Percentiles rank a stretch among this genome's conserved stretches.
Conservation (phyloP, 53 echinoderm and acorn worm species). For the Astropecten irregularis region DNA sequence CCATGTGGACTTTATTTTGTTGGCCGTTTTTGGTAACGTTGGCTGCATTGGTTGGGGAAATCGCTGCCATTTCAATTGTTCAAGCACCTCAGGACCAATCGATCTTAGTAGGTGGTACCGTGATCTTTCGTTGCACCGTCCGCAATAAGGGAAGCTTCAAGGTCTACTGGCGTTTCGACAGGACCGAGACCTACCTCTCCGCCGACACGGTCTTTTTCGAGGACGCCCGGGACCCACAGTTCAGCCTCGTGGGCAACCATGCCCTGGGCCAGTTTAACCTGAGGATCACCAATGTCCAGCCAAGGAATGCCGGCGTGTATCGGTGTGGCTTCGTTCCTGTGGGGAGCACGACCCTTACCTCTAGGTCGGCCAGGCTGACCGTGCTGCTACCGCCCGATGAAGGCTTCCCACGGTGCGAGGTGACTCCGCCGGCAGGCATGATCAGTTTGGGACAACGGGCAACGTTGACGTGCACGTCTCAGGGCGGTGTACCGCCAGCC, state of each 20-base stretch:
- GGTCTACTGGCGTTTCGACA: conserved; percentile 65
- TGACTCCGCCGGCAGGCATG: conserved; percentile 34
- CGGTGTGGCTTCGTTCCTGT: conserved; percentile 57
- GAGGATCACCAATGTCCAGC: conserved; percentile 39
- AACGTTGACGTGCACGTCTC: conserved; percentile 62
- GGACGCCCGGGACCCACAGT: conserved; percentile 32
- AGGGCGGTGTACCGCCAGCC: conserved; percentile 70
- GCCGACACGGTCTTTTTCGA: conserved; percentile 27
- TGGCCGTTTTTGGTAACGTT: no score
- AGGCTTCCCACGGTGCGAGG: conserved; percentile 63
- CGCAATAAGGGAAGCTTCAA: conserved; percentile 27
- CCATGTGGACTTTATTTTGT: no score
- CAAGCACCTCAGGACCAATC: conserved; percentile 34
- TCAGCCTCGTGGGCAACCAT: conserved; percentile 52
- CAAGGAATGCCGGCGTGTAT: conserved; percentile 63
- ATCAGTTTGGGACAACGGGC: conserved; percentile 39
- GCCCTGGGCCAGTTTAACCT: conserved; percentile 50
- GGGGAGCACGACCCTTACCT: not conserved
- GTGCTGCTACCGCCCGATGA: conserved; percentile 49
- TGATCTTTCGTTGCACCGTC: conserved; percentile 59
- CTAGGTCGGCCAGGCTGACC: conserved; percentile 13
- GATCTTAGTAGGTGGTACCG: conserved; percentile 55
- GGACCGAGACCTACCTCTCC: conserved; percentile 40
- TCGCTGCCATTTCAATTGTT: conserved; percentile 14
- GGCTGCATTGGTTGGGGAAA: not conserved